A percentile compares a stretch with the other conserved stretches of the same genome.
phyloP scores from a whole-genome alignment of 2,113 vertebrate genomes.

The Mixornis gularis region DNA sequence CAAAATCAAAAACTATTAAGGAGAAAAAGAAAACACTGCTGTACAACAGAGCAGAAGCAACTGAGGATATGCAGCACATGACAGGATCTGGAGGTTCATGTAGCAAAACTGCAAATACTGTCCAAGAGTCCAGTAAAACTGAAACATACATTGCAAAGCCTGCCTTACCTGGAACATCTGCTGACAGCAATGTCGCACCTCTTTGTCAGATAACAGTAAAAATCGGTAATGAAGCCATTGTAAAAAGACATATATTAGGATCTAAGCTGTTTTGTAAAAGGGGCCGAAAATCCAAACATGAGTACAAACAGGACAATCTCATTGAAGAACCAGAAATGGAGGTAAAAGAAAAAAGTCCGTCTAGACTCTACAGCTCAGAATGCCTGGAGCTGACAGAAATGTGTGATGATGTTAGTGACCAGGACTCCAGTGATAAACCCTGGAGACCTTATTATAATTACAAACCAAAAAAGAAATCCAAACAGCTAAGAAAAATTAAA shows the following conservation, averaged over 20 bases:
- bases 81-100: conserved; percentile 60
- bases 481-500: conserved; percentile 80
- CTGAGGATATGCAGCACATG: conserved; percentile 70
- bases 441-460: conserved; percentile 98
- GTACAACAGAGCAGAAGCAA: conserved; percentile 72
- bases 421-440: conserved; percentile 87
- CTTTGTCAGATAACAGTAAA: conserved; percentile 98
- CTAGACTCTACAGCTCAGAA: conserved; percentile 76
- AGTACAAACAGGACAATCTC: conserved; percentile 49
- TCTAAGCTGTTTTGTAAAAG: conserved; percentile 90
- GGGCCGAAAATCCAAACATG: conserved; percentile 73
- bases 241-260: conserved; percentile 89
- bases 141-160: conserved; percentile 96
- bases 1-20: conserved; percentile 67
- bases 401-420: conserved; percentile 86
- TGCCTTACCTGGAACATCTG: conserved; percentile 88
- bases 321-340: conserved; percentile 54
- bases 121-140: conserved; percentile 75
- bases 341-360: conserved; percentile 64
- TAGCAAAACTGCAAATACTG: conserved; percentile 53
- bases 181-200: conserved; percentile 82
- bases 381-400: conserved; percentile 73
- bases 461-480: conserved; percentile 93
- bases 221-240: conserved; percentile 94
- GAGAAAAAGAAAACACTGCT: conserved; percentile 75